These are phyloP conservation scores for Eucidaris tribuloides DNA, from an alignment of 35 echinoderm and acorn worm species.

Conservation along the genomic window DNA sequence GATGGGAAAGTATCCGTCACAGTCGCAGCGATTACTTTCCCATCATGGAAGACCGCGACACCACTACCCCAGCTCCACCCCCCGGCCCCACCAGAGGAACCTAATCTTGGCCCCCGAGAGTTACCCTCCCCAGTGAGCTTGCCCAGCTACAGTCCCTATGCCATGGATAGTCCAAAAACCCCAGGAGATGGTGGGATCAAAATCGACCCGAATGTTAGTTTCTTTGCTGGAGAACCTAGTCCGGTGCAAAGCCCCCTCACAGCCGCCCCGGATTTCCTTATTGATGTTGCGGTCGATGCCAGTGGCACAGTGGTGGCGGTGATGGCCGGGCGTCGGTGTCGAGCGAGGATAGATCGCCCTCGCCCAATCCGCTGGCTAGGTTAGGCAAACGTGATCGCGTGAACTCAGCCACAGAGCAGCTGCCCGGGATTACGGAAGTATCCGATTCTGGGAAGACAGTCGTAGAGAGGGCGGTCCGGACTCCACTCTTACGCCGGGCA, in stretches of 20 bases:
- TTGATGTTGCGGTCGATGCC: constrained; percentile 27
- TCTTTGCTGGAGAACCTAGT: constrained; percentile 24
- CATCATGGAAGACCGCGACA: constrained; percentile 60
- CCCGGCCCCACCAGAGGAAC: background rate
- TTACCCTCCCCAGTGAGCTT: constrained; percentile 13
- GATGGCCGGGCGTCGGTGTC: constrained; percentile 17
- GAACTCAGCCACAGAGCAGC: constrained; percentile 40
- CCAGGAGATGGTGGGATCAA: background rate
- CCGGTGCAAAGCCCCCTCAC: constrained; percentile 12
- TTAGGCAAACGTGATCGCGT: constrained; percentile 22
- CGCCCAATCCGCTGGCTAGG: constrained; percentile 21
- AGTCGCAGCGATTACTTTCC: constrained; percentile 74
- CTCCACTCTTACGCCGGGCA: constrained; percentile 43
- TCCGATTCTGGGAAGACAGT: constrained; percentile 19
- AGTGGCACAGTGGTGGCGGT: background rate
- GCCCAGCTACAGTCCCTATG: constrained; percentile 41
- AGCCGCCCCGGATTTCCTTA: constrained; percentile 24
- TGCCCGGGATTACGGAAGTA: constrained; percentile 55
- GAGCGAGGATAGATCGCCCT: constrained; percentile 59
- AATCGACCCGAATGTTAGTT: constrained; percentile 10
- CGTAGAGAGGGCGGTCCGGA: background rate
- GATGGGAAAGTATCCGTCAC: constrained; percentile 87
- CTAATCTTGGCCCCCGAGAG: background rate
- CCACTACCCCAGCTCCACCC: background rate
- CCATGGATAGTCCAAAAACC: constrained; percentile 34